A percentile compares a stretch with the other conserved stretches of the same genome.
These are phyloP conservation scores for Euzophera pinguis DNA, from an alignment of 2,888 invertebrate genomes.

Conservation along the genomic window DNA sequence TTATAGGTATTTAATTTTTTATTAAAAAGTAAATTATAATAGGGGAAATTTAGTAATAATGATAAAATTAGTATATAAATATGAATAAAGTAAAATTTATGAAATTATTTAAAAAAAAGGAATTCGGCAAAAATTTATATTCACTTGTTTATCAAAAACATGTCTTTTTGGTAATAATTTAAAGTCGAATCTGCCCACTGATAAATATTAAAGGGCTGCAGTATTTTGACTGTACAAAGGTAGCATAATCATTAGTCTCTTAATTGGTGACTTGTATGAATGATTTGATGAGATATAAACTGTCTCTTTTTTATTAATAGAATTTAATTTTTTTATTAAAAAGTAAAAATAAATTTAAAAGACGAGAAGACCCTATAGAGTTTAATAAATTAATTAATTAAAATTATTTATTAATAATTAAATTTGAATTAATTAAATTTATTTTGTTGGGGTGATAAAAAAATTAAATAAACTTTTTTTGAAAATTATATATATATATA, in stretches of 20 bases:
- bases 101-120: slow-evolving; percentile 69
- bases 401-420: slow-evolving; percentile 49
- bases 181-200: slow-evolving; percentile 88
- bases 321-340: slow-evolving; percentile 79
- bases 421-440: slow-evolving; percentile 43
- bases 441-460: slow-evolving; percentile 84
- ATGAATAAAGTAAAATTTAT: slow-evolving; percentile 28
- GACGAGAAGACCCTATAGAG: slow-evolving; percentile 91
- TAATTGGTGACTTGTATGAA: slow-evolving; percentile 90
- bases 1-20: too few species aligned
- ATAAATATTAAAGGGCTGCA: slow-evolving; percentile 85
- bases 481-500: slow-evolving; percentile 15
- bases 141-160: slow-evolving; percentile 90
- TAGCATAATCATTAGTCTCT: slow-evolving; percentile 88
- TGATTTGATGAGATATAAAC: slow-evolving; percentile 83
- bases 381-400: slow-evolving; percentile 72
- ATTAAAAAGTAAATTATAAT: slow-evolving; percentile 62
- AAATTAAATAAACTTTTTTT: slow-evolving; percentile 80
- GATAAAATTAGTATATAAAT: slow-evolving; percentile 80
- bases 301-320: slow-evolving; percentile 70
- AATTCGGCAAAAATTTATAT: slow-evolving; percentile 83
- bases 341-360: slow-evolving; percentile 82
- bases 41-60: slow-evolving; percentile 66
- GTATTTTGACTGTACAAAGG: slow-evolving; percentile 89
- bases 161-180: slow-evolving; percentile 82